Evolutionary conservation across 2,888 invertebrate species (phyloP).

Genomic region (Psylliodes chrysocephalus): DNA sequence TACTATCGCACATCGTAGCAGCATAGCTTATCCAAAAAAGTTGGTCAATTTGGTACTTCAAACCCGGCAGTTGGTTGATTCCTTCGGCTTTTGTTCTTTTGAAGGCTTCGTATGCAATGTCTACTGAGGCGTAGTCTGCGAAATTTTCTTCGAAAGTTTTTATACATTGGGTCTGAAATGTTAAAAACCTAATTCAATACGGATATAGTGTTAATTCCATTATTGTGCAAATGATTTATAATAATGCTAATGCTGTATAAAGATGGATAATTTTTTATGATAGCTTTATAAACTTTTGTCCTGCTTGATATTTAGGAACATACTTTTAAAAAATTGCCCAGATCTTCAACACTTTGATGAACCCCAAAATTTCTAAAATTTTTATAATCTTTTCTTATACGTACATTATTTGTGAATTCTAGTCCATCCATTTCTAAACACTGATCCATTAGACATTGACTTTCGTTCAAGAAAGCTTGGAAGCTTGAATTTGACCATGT

Average conservation of each 20-base stretch:
- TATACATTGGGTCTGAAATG: constrained; percentile 81
- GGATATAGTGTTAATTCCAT: too few relatives aligned
- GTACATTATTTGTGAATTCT: constrained; percentile 14
- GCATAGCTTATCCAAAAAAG: constrained; percentile 63
- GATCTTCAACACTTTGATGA: too few relatives aligned
- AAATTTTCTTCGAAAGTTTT: constrained; percentile 87
- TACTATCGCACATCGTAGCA: constrained; percentile 48
- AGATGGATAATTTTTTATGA: too few relatives aligned
- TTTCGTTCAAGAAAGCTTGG: constrained; percentile 37
- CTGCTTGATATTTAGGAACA: too few relatives aligned
- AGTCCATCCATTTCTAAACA: constrained; percentile 41
- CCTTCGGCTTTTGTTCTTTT: constrained; percentile 72
- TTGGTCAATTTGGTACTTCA: constrained; percentile 70
- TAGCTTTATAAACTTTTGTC: too few relatives aligned
- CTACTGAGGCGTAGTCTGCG: constrained; percentile 90
- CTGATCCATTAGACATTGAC: constrained; percentile 47
- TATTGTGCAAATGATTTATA: too few relatives aligned
- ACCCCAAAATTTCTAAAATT: too few relatives aligned
- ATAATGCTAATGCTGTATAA: too few relatives aligned
- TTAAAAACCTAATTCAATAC: too few relatives aligned
- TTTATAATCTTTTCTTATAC: constrained; percentile 1
- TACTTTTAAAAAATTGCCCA: too few relatives aligned
- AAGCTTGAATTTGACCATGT: constrained; percentile 46
- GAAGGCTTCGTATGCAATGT: constrained; percentile 86
- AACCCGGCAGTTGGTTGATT: constrained; percentile 74